A percentile compares a stretch with the other conserved stretches of the same genome.
phyloP scores from a whole-genome alignment of 2,888 invertebrate species.

The Hydrotaea cyrtoneurina region DNA sequence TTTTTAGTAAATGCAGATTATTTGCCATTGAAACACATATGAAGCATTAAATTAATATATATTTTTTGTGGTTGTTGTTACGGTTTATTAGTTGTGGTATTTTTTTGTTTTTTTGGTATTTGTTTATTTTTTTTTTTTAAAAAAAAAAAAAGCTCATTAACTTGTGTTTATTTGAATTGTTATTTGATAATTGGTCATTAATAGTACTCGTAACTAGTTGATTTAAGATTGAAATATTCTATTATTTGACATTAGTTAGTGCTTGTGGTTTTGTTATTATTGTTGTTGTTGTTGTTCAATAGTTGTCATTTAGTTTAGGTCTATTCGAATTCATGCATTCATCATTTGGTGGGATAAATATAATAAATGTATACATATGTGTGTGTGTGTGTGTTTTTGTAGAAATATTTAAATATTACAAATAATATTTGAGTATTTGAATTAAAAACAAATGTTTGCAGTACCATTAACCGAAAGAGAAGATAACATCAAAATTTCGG shows the following conservation, averaged over 20 bases:
- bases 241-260: neutral
- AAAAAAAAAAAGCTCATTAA: constrained; percentile 74
- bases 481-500: neutral
- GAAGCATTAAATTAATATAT: constrained; percentile 74
- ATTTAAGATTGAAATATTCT: neutral
- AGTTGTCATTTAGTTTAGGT: constrained; percentile 13
- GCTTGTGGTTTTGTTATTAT: too few relatives aligned
- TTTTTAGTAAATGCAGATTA: constrained; percentile 72
- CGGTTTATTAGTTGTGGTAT: too few relatives aligned
- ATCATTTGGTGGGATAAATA: constrained; percentile 76
- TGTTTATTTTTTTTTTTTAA: constrained; percentile 59
- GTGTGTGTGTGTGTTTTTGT: neutral
- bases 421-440: neutral
- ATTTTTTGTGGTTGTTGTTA: constrained; percentile 13
- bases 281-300: constrained; percentile 24
- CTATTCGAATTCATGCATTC: constrained; percentile 40
- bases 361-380: constrained; percentile 44
- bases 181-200: constrained; percentile 62
- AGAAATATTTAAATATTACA: neutral
- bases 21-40: constrained; percentile 75
- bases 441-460: neutral
- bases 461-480: neutral
- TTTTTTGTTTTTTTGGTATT: constrained; percentile 21
- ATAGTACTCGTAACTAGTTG: neutral
- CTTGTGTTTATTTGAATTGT: constrained; percentile 63